Evolutionary conservation across 1,140 invertebrate genomes (phyloP), one percentile per base, ranked within the genome.

Genomic region (Littorina saxatilis): DNA sequence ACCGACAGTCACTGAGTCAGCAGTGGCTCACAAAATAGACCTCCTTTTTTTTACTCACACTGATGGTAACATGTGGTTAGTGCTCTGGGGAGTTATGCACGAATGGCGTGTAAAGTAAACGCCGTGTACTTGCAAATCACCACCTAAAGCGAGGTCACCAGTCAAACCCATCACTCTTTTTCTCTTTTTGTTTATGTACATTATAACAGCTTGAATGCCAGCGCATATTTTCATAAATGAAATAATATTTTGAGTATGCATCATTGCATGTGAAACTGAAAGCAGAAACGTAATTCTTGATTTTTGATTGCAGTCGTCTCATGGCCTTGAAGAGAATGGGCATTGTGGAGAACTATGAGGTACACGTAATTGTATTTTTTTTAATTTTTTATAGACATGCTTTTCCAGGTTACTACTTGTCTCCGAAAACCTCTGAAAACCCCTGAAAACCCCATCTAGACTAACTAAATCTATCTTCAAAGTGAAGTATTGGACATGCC

Each of bases 261-360:
- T 47, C 5, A 70, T 40, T 15, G 35, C 2, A 29, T 40, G 11
- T 40, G 37, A 9, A 20, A 20, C 32, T 72, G 2, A 5, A 37
- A 40, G 40, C 5, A 35, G 4, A 27, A 17, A 74, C 23, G 27
- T 76, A 35, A 39, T 50, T 77, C 55, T 35, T 70, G 76, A 81
- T 83, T 76, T 78, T 83, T 85, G 79, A 47, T 92, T 92, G 85
- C 88, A 98, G 98, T 94, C 97, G 99, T 39, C 93, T 99, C 3
- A 99, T 99, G 98, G 99, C 98, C 0, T 93, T 99, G 68, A 98
- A 99, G 91, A 93, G 98, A 86, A 99, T 99, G 99, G 99, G 99
- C 61, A 99, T 99, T 88, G 99, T 99, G 2, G 94, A 99, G 83
- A 98, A 99, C 92, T 99, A 99, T 94, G 98, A 99, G 90, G 93